Evolutionary conservation across 1,140 invertebrate species (phyloP), one percentile per base, ranked within the genome.

Genomic region (Nebria ingens): DNA sequence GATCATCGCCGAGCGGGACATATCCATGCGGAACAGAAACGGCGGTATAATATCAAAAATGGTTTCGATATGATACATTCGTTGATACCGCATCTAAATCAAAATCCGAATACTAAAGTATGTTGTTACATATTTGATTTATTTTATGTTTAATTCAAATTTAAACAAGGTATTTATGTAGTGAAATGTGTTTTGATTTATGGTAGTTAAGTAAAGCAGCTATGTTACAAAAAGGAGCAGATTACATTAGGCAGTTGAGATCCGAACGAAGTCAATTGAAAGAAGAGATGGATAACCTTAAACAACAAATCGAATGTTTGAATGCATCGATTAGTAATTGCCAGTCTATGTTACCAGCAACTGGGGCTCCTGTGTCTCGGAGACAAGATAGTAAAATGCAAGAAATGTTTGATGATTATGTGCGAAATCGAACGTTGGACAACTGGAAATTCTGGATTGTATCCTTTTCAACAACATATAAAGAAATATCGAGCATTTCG

Each of bases 361-460:
- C 93, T 59, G 94, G 94, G 56, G 93, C 91, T 19, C 93, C 93
- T 20, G 86, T 98, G 54, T 91, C 91, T 22, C 79, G 88, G 60
- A 86, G 92, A 62, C 81, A 89, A 61, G 88, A 86, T n/a, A 91
- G 85, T 66, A 89, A 91, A 69, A 91, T 97, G 79, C 89, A 88
- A 61, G 91, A 96, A 75, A 91, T 95, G 83, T 97, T 94, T 74
- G 86, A 93, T 58, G 84, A 91, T 34, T 96, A 97, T 75, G 90
- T 98, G 12, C 78, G 84, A 61, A 80, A 78, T 54, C 76, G 91
- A 53, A 97, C 93, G 15, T 76, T 85, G 64, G 83, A 88, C 67
- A 94, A 97, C 74, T 97, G 94, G 93, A 97, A 96, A 76, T 98
- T 96, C 76, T 97, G 92, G 91, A 93, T 98, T 79, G 93, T 96